Percentiles rank a stretch among this genome's conserved stretches.
phyloP scores from a whole-genome alignment of 2,113 vertebrate genomes.

The Romanogobio albipinnatus region DNA sequence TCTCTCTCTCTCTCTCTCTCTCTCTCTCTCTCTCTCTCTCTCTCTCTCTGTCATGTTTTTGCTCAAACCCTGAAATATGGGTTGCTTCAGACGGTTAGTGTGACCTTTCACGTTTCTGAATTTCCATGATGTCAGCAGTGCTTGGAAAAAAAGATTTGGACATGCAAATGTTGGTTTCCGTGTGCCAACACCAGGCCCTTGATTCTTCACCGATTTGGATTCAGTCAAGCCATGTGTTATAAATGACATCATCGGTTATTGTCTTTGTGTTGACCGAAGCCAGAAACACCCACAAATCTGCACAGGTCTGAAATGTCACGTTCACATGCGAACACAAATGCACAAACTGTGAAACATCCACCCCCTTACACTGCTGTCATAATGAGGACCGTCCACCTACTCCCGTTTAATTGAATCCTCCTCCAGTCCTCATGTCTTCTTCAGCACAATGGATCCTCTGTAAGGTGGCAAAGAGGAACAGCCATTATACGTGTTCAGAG shows the following conservation, averaged over 20 bases:
- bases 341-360: background rate
- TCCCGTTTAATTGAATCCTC: background rate
- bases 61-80: background rate
- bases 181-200: background rate
- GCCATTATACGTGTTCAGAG: background rate
- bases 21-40: background rate
- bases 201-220: background rate
- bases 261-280: background rate
- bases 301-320: background rate
- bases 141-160: background rate
- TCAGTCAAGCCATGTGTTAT: background rate
- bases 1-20: background rate
- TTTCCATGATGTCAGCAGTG: background rate
- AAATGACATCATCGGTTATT: background rate
- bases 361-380: background rate
- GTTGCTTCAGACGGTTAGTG: background rate
- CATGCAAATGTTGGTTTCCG: background rate
- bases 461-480: background rate
- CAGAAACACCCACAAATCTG: background rate
- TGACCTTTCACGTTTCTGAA: background rate
- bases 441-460: background rate
- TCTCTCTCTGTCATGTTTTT: background rate
- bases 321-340: background rate
- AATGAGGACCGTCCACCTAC: conserved; percentile 7
- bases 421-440: background rate